These are phyloP conservation scores for Belgica antarctica DNA, from an alignment of 2,888 invertebrate species.

Conservation along the genomic window DNA sequence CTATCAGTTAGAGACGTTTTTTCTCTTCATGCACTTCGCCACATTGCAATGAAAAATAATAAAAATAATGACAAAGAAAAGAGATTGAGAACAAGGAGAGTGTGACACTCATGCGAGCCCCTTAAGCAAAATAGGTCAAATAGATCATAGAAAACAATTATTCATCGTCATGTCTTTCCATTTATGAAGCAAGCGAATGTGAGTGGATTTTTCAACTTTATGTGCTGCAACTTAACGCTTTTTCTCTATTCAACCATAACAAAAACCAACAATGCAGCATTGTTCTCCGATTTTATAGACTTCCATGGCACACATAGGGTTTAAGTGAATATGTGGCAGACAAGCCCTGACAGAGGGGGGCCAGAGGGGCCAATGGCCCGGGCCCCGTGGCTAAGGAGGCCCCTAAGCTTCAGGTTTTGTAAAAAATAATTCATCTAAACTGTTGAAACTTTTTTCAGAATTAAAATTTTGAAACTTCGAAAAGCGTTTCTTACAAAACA, in stretches of 20 bases:
- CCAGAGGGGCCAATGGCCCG: too few species aligned
- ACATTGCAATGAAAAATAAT: background rate
- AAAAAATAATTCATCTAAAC: too few species aligned
- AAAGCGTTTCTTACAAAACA: too few species aligned
- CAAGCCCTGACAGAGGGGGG: too few species aligned
- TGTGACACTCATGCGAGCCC: background rate
- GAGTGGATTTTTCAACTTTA: background rate
- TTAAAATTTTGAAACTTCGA: too few species aligned
- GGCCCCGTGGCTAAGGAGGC: too few species aligned
- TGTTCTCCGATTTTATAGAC: slow-evolving; percentile 21
- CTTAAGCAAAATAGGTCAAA: slow-evolving; percentile 34
- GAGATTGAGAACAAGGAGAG: background rate
- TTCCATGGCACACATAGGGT: background rate
- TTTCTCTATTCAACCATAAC: background rate
- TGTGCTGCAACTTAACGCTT: background rate
- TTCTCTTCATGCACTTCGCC: background rate
- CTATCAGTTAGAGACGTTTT: slow-evolving; percentile 2
- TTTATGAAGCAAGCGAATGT: slow-evolving; percentile 16
- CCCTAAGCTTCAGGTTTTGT: too few species aligned
- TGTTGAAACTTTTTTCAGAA: too few species aligned
- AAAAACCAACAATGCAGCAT: background rate
- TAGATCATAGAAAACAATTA: slow-evolving; percentile 38
- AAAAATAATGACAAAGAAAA: too few species aligned
- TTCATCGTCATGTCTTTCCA: slow-evolving; percentile 38
- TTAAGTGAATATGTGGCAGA: slow-evolving; percentile 11